Percentiles rank a stretch among this genome's conserved stretches.
Evolutionary conservation across 2,113 vertebrate species (phyloP).

Genomic region (Callocephalon fimbriatum): DNA sequence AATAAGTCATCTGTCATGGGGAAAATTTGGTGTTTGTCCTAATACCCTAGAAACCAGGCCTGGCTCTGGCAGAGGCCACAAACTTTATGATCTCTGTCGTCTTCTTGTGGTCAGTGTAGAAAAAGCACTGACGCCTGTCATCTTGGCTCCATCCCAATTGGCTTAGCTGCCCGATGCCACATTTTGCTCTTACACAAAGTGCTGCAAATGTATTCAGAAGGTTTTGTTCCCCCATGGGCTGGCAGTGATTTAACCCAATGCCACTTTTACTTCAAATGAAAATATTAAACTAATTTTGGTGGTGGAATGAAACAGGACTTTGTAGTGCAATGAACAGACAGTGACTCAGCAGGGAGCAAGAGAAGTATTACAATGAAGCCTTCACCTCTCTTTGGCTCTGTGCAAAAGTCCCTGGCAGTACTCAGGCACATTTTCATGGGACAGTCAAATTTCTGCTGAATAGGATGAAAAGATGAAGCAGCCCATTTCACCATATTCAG

Average conservation of each 20-base stretch:
- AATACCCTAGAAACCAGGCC: background rate
- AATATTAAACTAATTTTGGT: slow-evolving; percentile 1
- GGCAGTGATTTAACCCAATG: background rate
- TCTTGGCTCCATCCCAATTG: background rate
- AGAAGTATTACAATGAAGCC: background rate
- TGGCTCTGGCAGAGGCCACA: background rate
- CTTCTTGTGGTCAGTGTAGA: background rate
- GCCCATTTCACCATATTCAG: slow-evolving; percentile 9
- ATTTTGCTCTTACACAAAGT: background rate
- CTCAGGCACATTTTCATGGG: background rate
- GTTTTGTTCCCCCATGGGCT: background rate
- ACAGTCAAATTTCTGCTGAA: slow-evolving; percentile 48
- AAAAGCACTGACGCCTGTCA: background rate
- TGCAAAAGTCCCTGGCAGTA: background rate
- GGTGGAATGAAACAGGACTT: background rate
- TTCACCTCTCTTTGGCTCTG: background rate
- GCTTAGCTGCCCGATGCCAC: background rate
- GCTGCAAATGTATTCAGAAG: background rate
- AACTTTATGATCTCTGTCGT: background rate
- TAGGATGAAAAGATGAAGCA: slow-evolving; percentile 29
- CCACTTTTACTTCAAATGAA: background rate
- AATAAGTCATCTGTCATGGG: background rate
- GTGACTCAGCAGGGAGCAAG: background rate
- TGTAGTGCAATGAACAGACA: background rate
- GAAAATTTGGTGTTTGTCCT: background rate